phyloP scores from a whole-genome alignment of 2,113 vertebrate genomes.

The Canis aureus region DNA sequence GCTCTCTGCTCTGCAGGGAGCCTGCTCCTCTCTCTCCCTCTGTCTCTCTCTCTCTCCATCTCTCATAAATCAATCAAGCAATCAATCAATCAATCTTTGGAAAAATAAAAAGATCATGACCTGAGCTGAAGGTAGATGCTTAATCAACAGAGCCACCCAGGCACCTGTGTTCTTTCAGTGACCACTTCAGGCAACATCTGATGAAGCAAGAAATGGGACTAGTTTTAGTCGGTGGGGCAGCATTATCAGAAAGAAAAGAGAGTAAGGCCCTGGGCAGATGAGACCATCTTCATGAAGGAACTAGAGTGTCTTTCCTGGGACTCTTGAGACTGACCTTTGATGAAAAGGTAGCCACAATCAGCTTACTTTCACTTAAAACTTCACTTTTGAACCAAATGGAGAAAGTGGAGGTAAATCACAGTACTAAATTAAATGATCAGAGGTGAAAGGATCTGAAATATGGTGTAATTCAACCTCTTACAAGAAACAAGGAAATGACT shows the following conservation, averaged over 20 bases:
- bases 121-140: too few relatives aligned
- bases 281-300: background rate
- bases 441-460: conserved; percentile 5
- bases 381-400: conserved; percentile 36
- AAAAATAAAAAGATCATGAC: too few relatives aligned
- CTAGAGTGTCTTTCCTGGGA: background rate
- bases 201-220: background rate
- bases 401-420: background rate
- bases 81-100: too few relatives aligned
- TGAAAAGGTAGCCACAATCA: background rate
- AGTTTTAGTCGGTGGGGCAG: background rate
- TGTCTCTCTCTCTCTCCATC: too few relatives aligned
- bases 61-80: too few relatives aligned
- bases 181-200: background rate
- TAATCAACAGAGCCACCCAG: too few relatives aligned
- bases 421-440: conserved; percentile 13
- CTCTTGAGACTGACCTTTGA: background rate
- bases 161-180: background rate
- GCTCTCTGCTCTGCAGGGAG: too few relatives aligned
- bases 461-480: background rate
- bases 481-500: background rate
- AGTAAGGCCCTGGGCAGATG: background rate
- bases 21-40: too few relatives aligned
- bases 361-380: background rate
- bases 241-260: background rate